These are phyloP conservation scores for Scarus forsteni DNA, from an alignment of 2,797 vertebrate species.

Conservation along the genomic window DNA sequence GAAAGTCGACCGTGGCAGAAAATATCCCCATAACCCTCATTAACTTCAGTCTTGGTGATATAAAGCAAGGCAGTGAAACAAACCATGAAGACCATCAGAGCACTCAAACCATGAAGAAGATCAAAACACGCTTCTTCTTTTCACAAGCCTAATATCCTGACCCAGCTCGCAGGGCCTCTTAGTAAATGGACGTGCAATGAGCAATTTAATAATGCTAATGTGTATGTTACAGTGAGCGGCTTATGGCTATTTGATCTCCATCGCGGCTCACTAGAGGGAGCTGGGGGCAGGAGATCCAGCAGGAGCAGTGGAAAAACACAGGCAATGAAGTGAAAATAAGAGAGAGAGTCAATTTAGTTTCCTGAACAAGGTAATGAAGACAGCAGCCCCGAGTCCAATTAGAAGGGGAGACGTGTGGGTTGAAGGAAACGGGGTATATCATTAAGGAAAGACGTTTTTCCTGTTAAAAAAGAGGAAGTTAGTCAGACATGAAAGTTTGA, in stretches of 20 bases:
- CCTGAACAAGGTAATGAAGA: conserved; percentile 32
- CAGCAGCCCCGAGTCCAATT: conserved; percentile 17
- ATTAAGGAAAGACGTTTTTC: not conserved
- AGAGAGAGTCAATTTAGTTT: conserved; percentile 39
- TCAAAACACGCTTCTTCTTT: not conserved
- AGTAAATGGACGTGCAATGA: conserved; percentile 57
- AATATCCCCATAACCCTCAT: too few species aligned
- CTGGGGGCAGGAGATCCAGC: conserved; percentile 19
- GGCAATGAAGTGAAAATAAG: conserved; percentile 15
- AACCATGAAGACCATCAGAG: too few species aligned
- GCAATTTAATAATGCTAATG: conserved; percentile 76
- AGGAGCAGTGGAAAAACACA: conserved; percentile 6
- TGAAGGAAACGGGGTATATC: conserved; percentile 5
- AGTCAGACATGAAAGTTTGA: conserved; percentile 3
- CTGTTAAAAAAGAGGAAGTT: conserved; percentile 7
- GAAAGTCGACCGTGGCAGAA: too few species aligned
- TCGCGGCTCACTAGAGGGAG: conserved; percentile 13
- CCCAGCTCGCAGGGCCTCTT: conserved; percentile 52
- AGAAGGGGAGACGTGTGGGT: not conserved
- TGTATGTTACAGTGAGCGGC: conserved; percentile 54
- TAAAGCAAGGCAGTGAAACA: too few species aligned
- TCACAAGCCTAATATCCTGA: conserved; percentile 25
- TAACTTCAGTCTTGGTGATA: too few species aligned
- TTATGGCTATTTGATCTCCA: conserved; percentile 57
- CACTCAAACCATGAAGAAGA: too few species aligned